Percentiles rank a stretch among this genome's conserved stretches.
Evolutionary conservation across 2,888 invertebrate species (phyloP).

Genomic region (Psylliodes chrysocephalus): DNA sequence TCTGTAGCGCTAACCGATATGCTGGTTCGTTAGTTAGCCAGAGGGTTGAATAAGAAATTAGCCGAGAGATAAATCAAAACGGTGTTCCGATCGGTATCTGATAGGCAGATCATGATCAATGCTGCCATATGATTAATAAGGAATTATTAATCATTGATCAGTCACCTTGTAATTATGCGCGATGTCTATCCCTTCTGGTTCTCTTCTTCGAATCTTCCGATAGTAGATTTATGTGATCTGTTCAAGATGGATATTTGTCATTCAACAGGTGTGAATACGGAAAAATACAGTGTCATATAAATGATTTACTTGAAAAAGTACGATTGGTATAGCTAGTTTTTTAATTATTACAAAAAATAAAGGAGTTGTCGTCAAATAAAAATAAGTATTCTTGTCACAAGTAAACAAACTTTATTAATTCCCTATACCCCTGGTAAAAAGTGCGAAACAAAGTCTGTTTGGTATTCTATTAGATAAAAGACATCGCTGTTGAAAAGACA

Average conservation of each 20-base stretch:
- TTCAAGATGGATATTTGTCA: neutral
- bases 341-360: no score
- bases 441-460: no score
- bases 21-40: conserved; percentile 43
- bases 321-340: no score
- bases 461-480: no score
- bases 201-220: conserved; percentile 12
- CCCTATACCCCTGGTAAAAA: no score
- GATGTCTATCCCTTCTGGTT: conserved; percentile 43
- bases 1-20: conserved; percentile 6
- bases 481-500: no score
- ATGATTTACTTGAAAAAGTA: no score
- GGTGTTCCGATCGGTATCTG: conserved; percentile 52
- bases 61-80: conserved; percentile 58
- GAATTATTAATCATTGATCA: conserved; percentile 63
- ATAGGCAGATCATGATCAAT: conserved; percentile 59
- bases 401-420: no score
- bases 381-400: no score
- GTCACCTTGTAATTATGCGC: conserved; percentile 61
- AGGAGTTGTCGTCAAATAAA: no score
- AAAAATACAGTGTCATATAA: no score
- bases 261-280: neutral
- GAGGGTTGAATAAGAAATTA: conserved; percentile 59
- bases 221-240: conserved; percentile 5
- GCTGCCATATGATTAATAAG: conserved; percentile 60